Conservation (phyloP, 2,888 invertebrate species). For the Hyles lineata region DNA sequence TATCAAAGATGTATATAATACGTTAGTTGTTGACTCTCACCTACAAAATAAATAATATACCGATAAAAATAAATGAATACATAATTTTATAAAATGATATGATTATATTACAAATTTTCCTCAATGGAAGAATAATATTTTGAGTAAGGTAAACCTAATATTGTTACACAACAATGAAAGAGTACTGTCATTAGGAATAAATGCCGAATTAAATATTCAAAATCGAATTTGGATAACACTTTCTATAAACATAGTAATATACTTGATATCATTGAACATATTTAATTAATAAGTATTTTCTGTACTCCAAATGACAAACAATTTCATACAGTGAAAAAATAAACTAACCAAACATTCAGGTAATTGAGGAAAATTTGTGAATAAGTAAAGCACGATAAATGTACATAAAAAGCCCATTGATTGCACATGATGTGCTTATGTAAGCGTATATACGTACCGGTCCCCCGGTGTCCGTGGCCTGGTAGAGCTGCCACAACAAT, state of each 20-base stretch:
- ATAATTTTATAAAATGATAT: constrained; percentile 5
- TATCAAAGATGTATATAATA: neutral
- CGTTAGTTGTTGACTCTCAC: neutral
- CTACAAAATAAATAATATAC: constrained; percentile 14
- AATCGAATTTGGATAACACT: neutral
- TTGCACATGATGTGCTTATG: constrained; percentile 47
- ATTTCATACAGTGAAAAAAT: neutral
- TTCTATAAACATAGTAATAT: neutral
- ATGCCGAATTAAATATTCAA: neutral
- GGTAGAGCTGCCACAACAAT: constrained; percentile 84
- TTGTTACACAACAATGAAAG: no score
- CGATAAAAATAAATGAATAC: constrained; percentile 12
- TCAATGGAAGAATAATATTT: neutral
- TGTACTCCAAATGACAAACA: neutral
- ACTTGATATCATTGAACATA: neutral
- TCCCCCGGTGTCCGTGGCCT: constrained; percentile 79
- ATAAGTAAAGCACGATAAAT: constrained; percentile 42
- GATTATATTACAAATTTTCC: constrained; percentile 24
- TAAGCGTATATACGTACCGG: constrained; percentile 69
- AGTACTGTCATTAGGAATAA: no score
- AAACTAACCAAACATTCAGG: neutral
- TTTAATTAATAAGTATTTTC: neutral
- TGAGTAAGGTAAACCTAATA: neutral
- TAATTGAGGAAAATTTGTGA: constrained; percentile 30
- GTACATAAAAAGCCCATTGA: constrained; percentile 52